These are phyloP conservation scores for Taurulus bubalis DNA, from an alignment of 2,113 vertebrate species.

Conservation along the genomic window DNA sequence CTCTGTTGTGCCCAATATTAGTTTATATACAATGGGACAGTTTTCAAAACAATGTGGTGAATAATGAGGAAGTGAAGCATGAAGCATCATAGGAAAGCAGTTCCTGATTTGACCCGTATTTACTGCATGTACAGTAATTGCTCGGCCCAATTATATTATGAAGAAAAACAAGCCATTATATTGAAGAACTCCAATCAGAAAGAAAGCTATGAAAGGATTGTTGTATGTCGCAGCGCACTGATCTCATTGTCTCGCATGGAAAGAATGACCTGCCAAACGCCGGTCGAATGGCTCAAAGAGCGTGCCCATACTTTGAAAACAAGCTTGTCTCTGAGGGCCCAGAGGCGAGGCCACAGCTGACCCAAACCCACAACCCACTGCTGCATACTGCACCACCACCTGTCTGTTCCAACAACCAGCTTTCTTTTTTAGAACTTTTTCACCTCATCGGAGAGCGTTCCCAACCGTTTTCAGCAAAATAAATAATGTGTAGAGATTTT, in stretches of 20 bases:
- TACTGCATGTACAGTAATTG: not conserved
- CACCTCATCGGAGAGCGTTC: not conserved
- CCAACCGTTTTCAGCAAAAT: not conserved
- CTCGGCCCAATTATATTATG: not conserved
- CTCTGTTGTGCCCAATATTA: not conserved
- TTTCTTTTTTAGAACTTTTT: not conserved
- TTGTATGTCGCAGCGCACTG: conserved; percentile 11
- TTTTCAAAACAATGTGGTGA: not conserved
- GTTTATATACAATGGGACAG: not conserved
- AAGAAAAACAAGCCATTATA: not conserved
- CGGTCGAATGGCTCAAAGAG: conserved; percentile 40
- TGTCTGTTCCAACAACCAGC: conserved; percentile 10
- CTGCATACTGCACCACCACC: not conserved
- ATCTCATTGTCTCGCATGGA: conserved; percentile 47
- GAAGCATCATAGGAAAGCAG: not conserved
- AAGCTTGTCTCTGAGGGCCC: conserved; percentile 26
- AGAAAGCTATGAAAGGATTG: conserved; percentile 5
- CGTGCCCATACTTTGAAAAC: conserved; percentile 50
- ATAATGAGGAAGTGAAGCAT: conserved; percentile 21
- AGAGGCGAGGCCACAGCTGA: conserved; percentile 31
- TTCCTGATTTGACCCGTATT: not conserved
- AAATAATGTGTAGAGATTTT: not conserved
- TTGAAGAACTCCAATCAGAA: conserved; percentile 16
- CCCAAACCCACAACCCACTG: conserved; percentile 12
- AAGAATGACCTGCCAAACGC: conserved; percentile 34